Evolutionary conservation across 2,888 invertebrate species (phyloP), one percentile per base, ranked within the genome.

Genomic region (Auanema freiburgensis): DNA sequence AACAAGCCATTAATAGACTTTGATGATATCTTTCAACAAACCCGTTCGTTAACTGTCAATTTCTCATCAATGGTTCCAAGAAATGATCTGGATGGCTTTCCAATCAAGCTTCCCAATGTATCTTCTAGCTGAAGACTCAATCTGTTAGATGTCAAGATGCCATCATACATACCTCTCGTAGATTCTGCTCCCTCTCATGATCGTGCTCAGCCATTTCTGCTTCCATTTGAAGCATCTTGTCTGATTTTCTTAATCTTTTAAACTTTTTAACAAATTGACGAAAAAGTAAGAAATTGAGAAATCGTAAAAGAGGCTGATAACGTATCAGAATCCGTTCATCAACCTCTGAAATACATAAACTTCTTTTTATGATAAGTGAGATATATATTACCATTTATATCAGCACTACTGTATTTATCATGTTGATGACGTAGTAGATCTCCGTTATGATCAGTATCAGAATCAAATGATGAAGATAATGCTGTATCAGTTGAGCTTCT

Each of bases 221-320:
- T 50, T 78, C 78, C 49, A 77, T 78, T 46, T 74, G 72, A 10
- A 72, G 50, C 10, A 79, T 56, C 51, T 78, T 76, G 33, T 78
- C 77, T 33, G 79, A 75, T 51, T 77, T 77, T 21, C 79, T 54
- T 49, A 73, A 69, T 44, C 63, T 63, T 57, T 75, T 52, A 25
- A 74, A 71, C 44, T 71, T 74, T 49, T 67, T 72, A 66, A 68
- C 69, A 10, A 65, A 51, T 24, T 65, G 59, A 5, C 69, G 67
- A 61, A 79, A 79, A 52, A 71, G 59, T n/a, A 79, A 63, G 60
- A 73, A 79, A 52, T 75, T 72, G 63, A 74, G 65, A 57, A 79
- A 74, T 10, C 76, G 71, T 1, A 79, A 67, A 14, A 79, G 69
- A 5, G 72, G 70, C 2, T 77, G 73, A 65, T 79, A 77, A 50